Evolutionary conservation across 2,113 vertebrate genomes (phyloP).

Genomic region (Pangasianodon gigas): DNA sequence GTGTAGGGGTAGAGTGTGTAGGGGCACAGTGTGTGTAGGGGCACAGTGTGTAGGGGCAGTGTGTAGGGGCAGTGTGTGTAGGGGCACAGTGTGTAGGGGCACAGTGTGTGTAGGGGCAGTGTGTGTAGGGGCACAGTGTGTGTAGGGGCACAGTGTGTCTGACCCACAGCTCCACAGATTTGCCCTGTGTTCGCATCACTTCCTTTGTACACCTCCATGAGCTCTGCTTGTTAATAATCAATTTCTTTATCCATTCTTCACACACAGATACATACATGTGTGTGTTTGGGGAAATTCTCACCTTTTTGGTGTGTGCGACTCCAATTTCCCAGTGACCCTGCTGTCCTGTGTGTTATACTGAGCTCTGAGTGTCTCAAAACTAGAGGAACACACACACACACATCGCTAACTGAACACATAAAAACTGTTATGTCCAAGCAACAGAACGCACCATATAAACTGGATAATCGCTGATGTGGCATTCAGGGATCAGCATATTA

Average conservation of each 20-base stretch:
- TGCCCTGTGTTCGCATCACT: too few species aligned
- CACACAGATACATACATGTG: not conserved
- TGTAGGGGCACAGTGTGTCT: not conserved
- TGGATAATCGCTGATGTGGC: too few species aligned
- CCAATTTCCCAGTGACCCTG: not conserved
- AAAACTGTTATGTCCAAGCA: too few species aligned
- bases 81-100: not conserved
- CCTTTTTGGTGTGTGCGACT: constrained; percentile 22
- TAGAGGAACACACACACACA: constrained; percentile 21
- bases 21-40: not conserved
- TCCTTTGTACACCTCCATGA: not conserved
- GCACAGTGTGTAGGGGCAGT: not conserved
- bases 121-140: not conserved
- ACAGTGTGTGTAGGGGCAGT: not conserved
- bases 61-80: not conserved
- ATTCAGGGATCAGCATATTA: not conserved
- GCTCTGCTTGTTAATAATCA: too few species aligned
- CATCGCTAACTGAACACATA: not conserved
- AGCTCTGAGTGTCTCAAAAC: constrained; percentile 5
- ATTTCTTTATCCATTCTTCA: too few species aligned
- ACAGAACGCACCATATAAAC: too few species aligned
- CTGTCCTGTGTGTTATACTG: not conserved
- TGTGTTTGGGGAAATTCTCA: not conserved
- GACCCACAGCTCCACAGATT: too few species aligned
- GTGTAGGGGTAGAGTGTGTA: not conserved